Base-by-base conservation (phyloP, 2,113 vertebrate genomes). In the Megaleporinus macrocephalus region DNA sequence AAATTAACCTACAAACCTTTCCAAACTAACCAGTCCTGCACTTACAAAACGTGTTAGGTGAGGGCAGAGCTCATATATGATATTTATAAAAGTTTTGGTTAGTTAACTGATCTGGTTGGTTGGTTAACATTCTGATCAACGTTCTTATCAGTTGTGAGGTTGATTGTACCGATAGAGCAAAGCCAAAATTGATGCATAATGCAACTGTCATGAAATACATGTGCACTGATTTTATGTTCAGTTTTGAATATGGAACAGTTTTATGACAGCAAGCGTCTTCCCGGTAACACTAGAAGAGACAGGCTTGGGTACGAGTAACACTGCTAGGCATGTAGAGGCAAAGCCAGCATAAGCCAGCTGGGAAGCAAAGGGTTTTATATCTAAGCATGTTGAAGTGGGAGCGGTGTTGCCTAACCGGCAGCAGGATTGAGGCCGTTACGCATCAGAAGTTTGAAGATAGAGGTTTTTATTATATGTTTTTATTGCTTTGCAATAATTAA, bases 401-500 rank as follows among this genome's bases (percentile, higher is more conserved):
- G 78, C 30, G 29, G 16, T 22, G 33, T n/a, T 79, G 65, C 53
- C n/a, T 57, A 44, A 44, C 41, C 41, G 1, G 9, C 41, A 1
- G 13, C 59, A 74, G 44, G 63, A 75, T 51, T 76, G 20, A 81
- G 36, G 49, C 53, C 62, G 76, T 81, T 68, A 81, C 62, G 72
- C 55, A 57, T 81, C 51, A 57, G 14, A 57, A 22, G 20, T 57
- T n/a, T 57, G 20, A 57, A 5, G 53, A n/a, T 0, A 6, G 18
- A 22, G 14, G 1, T 14, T 15, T 57, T 57, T n/a, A 14, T 5
- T 1, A 4, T 18, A 5, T 55, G 22, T 57, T 20, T 44, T 44
- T 16, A 7, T 16, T 53, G 51, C 51, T 3, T 20, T 53, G 51
- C 5, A 57, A 22, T n/a, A 57, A 57, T 5, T 22, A 7, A 57